Conservation (phyloP, 2,113 vertebrate species). For the Takifugu bimaculatus region DNA sequence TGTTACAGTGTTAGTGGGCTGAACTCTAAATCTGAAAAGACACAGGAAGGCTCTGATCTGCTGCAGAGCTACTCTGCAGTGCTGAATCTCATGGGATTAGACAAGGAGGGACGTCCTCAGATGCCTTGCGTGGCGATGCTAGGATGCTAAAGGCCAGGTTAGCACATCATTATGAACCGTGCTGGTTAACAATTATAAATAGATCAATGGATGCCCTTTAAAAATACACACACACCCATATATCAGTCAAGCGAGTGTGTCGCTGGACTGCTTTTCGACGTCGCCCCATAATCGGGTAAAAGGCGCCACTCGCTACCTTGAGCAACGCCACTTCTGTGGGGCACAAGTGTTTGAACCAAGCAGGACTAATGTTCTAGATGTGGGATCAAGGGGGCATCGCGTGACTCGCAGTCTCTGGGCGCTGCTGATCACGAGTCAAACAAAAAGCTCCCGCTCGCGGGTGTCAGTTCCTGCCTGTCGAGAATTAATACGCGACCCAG, state of each 20-base stretch:
- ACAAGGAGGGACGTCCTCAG: slow-evolving; percentile 22
- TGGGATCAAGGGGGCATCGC: slow-evolving; percentile 55
- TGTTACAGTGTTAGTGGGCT: slow-evolving; percentile 24
- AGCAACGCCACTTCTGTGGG: slow-evolving; percentile 53
- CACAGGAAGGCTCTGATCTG: slow-evolving; percentile 21
- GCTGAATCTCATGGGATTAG: slow-evolving; percentile 41
- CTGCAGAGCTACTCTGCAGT: slow-evolving; percentile 34
- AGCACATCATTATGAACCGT: slow-evolving; percentile 43
- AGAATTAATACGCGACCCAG: slow-evolving; percentile 40
- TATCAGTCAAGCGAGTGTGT: slow-evolving; percentile 46
- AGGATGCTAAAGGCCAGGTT: slow-evolving; percentile 27
- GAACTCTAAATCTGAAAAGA: slow-evolving; percentile 44
- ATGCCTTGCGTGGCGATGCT: slow-evolving; percentile 13
- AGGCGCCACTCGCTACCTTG: slow-evolving; percentile 61
- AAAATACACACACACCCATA: slow-evolving; percentile 50
- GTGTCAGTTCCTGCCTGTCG: slow-evolving; percentile 57
- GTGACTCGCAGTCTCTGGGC: slow-evolving; percentile 49
- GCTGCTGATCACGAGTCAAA: slow-evolving; percentile 56
- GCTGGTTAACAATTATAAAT: slow-evolving; percentile 64
- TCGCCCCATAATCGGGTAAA: slow-evolving; percentile 57
- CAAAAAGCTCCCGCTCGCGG: slow-evolving; percentile 38
- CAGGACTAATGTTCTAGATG: slow-evolving; percentile 43
- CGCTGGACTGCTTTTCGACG: slow-evolving; percentile 19
- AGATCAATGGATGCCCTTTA: slow-evolving; percentile 65
- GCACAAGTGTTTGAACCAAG: slow-evolving; percentile 68